Percentiles rank a stretch among this genome's conserved stretches.
These are phyloP conservation scores for Eriosoma lanigerum DNA, from an alignment of 1,140 invertebrate genomes.

Conservation along the genomic window DNA sequence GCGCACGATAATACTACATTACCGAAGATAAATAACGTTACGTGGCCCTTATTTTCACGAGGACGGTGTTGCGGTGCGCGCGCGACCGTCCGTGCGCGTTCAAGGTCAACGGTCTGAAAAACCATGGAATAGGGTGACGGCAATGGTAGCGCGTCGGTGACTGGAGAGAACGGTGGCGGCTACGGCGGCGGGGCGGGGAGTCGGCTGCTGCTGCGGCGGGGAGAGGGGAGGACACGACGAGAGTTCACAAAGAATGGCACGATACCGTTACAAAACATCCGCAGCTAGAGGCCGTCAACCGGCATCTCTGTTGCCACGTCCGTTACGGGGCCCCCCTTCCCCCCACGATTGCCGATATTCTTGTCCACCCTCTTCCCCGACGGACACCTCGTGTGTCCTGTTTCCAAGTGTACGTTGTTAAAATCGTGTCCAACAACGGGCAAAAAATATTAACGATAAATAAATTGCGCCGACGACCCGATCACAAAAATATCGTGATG, in stretches of 20 bases:
- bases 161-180: slow-evolving; percentile 15
- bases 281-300: slow-evolving; percentile 51
- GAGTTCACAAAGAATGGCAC: slow-evolving; percentile 52
- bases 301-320: slow-evolving; percentile 51
- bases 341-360: neutral
- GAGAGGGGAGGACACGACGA: slow-evolving; percentile 26
- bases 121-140: slow-evolving; percentile 41
- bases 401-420: neutral
- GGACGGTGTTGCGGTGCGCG: slow-evolving; percentile 1
- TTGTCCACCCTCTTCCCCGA: neutral
- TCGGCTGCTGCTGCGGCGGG: neutral
- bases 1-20: neutral
- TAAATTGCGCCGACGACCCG: neutral
- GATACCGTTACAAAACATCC: slow-evolving; percentile 51
- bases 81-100: slow-evolving; percentile 39
- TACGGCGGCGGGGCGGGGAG: neutral
- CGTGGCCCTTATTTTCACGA: slow-evolving; percentile 36
- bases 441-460: neutral
- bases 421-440: neutral
- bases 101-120: slow-evolving; percentile 52
- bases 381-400: slow-evolving; percentile 10
- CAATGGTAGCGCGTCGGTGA: neutral
- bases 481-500: neutral
- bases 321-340: slow-evolving; percentile 7
- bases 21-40: slow-evolving; percentile 43